Conservation (phyloP, 1,140 invertebrate genomes). For the Dendroctonus ponderosae region DNA sequence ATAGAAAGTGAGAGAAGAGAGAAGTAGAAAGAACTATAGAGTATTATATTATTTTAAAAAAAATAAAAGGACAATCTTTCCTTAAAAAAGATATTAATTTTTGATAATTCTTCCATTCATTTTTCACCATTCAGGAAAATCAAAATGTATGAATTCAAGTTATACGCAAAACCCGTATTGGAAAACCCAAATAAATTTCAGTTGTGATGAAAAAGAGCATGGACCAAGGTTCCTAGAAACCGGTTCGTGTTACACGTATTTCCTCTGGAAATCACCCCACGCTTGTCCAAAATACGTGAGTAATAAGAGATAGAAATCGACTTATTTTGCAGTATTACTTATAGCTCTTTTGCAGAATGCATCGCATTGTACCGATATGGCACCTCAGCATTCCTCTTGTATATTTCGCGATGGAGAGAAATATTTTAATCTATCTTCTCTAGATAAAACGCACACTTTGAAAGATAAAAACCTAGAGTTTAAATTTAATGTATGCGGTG, state of each 20-base stretch:
- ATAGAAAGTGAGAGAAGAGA: too few relatives aligned
- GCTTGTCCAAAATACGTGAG: conserved; percentile 24
- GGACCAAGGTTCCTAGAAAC: conserved; percentile 8
- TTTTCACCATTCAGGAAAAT: neutral
- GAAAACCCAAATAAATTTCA: conserved; percentile 13
- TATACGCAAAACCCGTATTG: neutral
- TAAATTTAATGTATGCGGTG: conserved; percentile 16
- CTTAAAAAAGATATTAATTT: too few relatives aligned
- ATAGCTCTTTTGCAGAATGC: neutral
- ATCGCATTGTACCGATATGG: conserved; percentile 4
- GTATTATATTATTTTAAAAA: too few relatives aligned
- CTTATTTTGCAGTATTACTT: too few relatives aligned
- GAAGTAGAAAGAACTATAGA: too few relatives aligned
- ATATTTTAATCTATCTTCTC: conserved; percentile 14
- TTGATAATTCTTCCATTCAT: neutral
- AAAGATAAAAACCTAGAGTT: neutral
- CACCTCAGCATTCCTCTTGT: conserved; percentile 3
- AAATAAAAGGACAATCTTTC: too few relatives aligned
- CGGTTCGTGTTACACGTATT: conserved; percentile 11
- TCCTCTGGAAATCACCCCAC: conserved; percentile 15
- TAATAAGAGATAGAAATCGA: neutral
- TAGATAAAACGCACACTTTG: neutral
- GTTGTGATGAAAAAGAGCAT: conserved; percentile 11
- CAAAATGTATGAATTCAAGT: neutral
- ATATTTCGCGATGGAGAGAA: neutral